Evolutionary conservation across 2,113 vertebrate species (phyloP).

Genomic region (Archilochus colubris): DNA sequence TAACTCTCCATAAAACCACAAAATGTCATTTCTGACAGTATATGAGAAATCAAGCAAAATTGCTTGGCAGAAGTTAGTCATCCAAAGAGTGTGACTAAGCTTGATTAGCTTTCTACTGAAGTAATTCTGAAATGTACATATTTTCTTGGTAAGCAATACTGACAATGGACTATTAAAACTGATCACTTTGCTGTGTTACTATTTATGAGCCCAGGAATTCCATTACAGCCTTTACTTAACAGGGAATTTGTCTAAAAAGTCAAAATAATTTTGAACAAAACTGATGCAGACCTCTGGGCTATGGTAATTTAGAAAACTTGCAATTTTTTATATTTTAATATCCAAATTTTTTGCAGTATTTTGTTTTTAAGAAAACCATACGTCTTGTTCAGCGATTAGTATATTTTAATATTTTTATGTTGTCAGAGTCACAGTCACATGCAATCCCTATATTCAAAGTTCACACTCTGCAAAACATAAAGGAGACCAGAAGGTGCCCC

Average conservation of each 20-base stretch:
- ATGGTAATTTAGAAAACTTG: neutral
- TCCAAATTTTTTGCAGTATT: neutral
- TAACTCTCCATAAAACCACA: constrained; percentile 14
- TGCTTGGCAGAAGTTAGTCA: neutral
- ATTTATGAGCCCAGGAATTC: neutral
- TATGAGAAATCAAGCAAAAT: neutral
- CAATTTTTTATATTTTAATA: neutral
- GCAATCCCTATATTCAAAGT: neutral
- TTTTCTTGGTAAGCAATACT: neutral
- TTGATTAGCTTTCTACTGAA: constrained; percentile 32
- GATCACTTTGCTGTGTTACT: neutral
- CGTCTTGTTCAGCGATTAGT: too few relatives aligned
- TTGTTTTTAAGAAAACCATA: neutral
- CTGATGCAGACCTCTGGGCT: neutral
- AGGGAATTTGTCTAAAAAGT: neutral
- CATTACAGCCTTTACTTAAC: neutral
- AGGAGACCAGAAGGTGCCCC: neutral
- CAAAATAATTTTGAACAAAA: neutral
- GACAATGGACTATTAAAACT: neutral
- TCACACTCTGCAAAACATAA: neutral
- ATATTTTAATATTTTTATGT: neutral
- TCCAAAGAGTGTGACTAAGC: constrained; percentile 22
- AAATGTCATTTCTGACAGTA: neutral
- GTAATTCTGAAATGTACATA: neutral
- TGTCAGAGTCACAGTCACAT: neutral